These are phyloP conservation scores for Heliocidaris tuberculata DNA, from an alignment of 35 echinoderm and acorn worm genomes.

Conservation along the genomic window DNA sequence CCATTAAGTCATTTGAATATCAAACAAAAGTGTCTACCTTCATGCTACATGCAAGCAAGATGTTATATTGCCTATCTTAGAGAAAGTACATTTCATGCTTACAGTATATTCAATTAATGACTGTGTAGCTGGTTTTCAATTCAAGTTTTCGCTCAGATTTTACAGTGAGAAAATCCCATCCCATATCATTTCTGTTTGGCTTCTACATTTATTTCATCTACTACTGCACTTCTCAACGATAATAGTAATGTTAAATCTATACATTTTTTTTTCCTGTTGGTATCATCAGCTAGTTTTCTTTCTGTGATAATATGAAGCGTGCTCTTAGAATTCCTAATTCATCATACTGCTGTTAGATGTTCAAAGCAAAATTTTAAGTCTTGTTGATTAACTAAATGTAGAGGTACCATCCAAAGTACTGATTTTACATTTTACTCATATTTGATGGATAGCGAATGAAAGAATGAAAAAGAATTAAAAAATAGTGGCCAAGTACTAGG, in stretches of 20 bases:
- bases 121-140: neutral
- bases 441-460: no score
- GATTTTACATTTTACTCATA: no score
- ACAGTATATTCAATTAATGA: neutral
- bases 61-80: neutral
- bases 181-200: neutral
- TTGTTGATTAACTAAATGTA: no score
- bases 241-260: neutral
- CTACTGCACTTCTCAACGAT: neutral
- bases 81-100: neutral
- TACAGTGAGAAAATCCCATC: neutral
- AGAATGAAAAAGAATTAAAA: no score
- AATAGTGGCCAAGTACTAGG: constrained; percentile 3
- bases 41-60: neutral
- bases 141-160: neutral
- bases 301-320: neutral
- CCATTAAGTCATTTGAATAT: neutral
- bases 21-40: neutral
- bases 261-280: neutral
- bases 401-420: no score
- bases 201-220: neutral
- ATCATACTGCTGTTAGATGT: neutral
- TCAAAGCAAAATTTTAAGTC: neutral
- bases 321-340: neutral
- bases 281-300: no score